Percentiles rank a stretch among this genome's conserved stretches.
phyloP scores from a whole-genome alignment of 2,113 vertebrate species.

The rabbit (Oryctolagus cuniculus) region DNA sequence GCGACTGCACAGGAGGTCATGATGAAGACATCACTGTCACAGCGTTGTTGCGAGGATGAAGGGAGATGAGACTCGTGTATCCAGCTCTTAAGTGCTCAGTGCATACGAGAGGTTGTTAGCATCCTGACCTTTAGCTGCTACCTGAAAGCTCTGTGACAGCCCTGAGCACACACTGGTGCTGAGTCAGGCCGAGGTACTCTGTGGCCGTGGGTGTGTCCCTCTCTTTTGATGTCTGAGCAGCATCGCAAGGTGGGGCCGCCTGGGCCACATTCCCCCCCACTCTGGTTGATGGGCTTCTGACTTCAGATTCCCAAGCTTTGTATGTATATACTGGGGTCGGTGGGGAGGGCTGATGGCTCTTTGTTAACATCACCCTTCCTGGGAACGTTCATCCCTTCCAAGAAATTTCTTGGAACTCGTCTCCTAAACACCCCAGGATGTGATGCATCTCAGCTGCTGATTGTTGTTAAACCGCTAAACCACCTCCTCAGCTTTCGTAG shows the following conservation, averaged over 20 bases:
- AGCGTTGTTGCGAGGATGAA: background rate
- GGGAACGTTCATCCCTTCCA: constrained; percentile 69
- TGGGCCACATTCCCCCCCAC: background rate
- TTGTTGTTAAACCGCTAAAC: constrained; percentile 65
- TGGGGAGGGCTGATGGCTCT: background rate
- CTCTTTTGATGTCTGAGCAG: background rate
- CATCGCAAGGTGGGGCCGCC: background rate
- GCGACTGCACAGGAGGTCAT: background rate
- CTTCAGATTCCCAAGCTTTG: background rate
- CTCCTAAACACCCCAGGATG: constrained; percentile 36
- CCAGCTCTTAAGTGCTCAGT: background rate
- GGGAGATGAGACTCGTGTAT: background rate
- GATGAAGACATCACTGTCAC: fast-evolving
- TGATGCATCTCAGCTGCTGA: constrained; percentile 10
- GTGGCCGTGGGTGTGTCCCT: background rate
- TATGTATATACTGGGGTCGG: fast-evolving
- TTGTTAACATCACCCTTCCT: constrained; percentile 29
- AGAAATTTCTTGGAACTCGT: constrained; percentile 67
- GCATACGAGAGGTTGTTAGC: too few species aligned
- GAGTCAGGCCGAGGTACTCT: background rate
- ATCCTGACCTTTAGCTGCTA: background rate
- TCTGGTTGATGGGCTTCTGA: background rate
- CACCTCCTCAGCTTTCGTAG: constrained; percentile 70
- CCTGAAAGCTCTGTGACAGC: background rate
- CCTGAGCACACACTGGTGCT: background rate